Evolutionary conservation across 2,113 vertebrate species (phyloP).

Genomic region (Caloenas nicobarica): DNA sequence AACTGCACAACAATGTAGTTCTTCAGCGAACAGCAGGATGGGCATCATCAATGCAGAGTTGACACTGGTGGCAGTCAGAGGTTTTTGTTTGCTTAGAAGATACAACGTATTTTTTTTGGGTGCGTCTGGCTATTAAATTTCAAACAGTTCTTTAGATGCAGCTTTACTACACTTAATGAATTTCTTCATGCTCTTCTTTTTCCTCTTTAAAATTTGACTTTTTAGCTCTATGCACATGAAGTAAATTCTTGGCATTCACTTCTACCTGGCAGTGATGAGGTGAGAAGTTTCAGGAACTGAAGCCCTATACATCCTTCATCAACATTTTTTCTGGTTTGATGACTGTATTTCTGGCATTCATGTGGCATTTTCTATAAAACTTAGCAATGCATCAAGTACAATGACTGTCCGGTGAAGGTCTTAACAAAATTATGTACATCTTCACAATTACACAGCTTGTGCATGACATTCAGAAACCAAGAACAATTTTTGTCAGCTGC

Average conservation of each 20-base stretch:
- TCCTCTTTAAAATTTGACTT: neutral
- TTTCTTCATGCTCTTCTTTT: neutral
- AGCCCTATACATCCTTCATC: neutral
- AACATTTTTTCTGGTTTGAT: neutral
- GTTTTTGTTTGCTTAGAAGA: neutral
- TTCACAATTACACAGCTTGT: neutral
- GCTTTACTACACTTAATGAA: neutral
- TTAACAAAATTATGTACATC: neutral
- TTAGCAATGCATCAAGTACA: neutral
- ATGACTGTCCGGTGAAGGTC: neutral
- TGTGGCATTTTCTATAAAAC: neutral
- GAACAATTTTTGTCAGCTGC: neutral
- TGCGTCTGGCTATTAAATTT: neutral
- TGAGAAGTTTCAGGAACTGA: neutral
- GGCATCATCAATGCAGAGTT: neutral
- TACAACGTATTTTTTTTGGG: neutral
- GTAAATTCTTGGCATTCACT: neutral
- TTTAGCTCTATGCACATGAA: neutral
- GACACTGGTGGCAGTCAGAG: neutral
- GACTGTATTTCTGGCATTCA: neutral
- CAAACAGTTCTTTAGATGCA: neutral
- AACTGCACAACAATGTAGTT: neutral
- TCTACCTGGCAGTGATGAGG: neutral
- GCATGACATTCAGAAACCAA: constrained; percentile 18
- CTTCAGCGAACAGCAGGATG: neutral